Conservation (phyloP, 2,888 invertebrate genomes). For the Rutpela maculata region DNA sequence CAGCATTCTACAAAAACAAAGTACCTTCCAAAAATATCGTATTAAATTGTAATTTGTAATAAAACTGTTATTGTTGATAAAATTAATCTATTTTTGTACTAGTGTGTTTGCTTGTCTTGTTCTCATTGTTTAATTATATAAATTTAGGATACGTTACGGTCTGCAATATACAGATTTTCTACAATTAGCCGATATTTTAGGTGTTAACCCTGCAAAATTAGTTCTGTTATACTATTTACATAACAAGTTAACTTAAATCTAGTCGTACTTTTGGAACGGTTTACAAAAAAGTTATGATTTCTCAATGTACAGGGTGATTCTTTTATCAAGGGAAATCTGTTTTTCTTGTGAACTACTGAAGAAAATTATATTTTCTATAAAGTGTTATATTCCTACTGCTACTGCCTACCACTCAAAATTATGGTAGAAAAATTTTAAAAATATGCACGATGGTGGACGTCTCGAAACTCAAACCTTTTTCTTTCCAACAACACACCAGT, state of each 20-base stretch:
- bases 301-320: background rate
- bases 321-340: too few species aligned
- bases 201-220: slow-evolving; percentile 16
- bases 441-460: too few species aligned
- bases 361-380: too few species aligned
- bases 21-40: background rate
- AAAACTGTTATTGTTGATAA: slow-evolving; percentile 4
- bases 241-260: background rate
- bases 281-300: slow-evolving; percentile 1
- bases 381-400: too few species aligned
- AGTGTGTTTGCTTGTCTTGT: background rate
- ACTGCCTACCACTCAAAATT: too few species aligned
- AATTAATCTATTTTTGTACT: background rate
- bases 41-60: slow-evolving; percentile 5
- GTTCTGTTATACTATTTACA: background rate
- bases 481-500: too few species aligned
- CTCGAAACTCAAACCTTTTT: too few species aligned
- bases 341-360: too few species aligned
- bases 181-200: background rate
- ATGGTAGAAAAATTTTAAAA: too few species aligned
- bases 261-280: background rate
- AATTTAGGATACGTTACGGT: background rate
- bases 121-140: slow-evolving; percentile 12
- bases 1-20: background rate
- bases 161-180: background rate